Evolutionary conservation across 2,113 vertebrate genomes (phyloP), one percentile per base, ranked within the genome.

Genomic region (human): DNA sequence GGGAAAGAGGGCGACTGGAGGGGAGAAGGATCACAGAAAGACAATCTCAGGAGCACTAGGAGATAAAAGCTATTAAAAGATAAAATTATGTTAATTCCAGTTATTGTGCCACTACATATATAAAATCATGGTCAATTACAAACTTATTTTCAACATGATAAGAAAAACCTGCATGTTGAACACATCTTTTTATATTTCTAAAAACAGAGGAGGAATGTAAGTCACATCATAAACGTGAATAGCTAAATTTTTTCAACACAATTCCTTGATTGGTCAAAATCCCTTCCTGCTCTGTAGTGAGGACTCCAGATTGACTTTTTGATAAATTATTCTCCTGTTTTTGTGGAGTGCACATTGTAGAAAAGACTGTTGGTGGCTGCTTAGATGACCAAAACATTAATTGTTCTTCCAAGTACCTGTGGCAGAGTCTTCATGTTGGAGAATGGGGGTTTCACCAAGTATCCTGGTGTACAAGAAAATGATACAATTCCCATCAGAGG

Each of bases 181-280:
- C 30, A 80, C 13, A 16, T 23, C 38, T 48, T 83, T 27, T 83
- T 72, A 50, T 81, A 80, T 80, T 82, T 96, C 45, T 86, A 72
- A 84, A 92, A 92, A 48, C 25, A 92, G 68, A 92, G 23, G 38
- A 92, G 16, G 6, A 61, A 87, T 88, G 94, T 95, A 92, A 89
- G 9, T 90, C 23, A 6, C 40, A 57, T 93, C 55, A 90, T 22
- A 90, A 64, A 75, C 52, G 78, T 59, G 3, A 64, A 45, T 75
- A 95, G 40, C 32, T 82, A 25, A 93, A 82, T 92, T 89, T 14
- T 73, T 92, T 93, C 12, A 91, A 57, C 35, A 79, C 23, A 72
- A 40, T 90, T 72, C 75, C 18, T 57, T 89, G 18, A n/a, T 35
- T 87, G 10, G 27, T 78, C 68, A 79, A 73, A 86, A 96, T 83